Conservation (phyloP, 2,797 vertebrate genomes). For the Miichthys miiuy region DNA sequence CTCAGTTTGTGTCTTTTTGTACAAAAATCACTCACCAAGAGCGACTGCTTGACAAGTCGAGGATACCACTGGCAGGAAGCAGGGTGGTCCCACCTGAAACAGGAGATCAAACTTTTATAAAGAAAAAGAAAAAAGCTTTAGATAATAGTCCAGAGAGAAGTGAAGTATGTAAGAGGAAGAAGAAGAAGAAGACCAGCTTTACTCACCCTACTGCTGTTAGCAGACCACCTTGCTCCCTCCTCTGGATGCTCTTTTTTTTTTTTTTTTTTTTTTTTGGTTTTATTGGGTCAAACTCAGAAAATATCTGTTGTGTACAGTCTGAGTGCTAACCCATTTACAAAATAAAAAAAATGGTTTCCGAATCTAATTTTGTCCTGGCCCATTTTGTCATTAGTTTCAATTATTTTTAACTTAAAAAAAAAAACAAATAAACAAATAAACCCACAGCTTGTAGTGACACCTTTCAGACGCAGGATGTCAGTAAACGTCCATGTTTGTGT, state of each 20-base stretch:
- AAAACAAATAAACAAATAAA: neutral
- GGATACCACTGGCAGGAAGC: slow-evolving; percentile 51
- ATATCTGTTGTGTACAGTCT: slow-evolving; percentile 95
- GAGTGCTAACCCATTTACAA: slow-evolving; percentile 90
- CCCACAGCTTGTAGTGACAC: slow-evolving; percentile 6
- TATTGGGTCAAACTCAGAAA: slow-evolving; percentile 89
- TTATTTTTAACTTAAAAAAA: neutral
- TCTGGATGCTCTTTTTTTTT: slow-evolving; percentile 88
- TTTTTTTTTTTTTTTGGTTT: slow-evolving; percentile 85
- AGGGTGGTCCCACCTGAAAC: slow-evolving; percentile 59
- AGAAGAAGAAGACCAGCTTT: slow-evolving; percentile 6
- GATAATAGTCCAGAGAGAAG: slow-evolving; percentile 24
- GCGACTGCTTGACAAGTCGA: slow-evolving; percentile 49
- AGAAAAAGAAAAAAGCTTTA: slow-evolving; percentile 12
- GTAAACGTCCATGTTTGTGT: neutral
- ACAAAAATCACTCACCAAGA: slow-evolving; percentile 65
- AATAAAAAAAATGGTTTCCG: slow-evolving; percentile 80
- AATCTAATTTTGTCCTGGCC: slow-evolving; percentile 68
- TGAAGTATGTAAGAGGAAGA: neutral
- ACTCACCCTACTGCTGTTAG: slow-evolving; percentile 37
- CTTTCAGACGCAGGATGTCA: slow-evolving; percentile 61
- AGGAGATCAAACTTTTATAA: slow-evolving; percentile 24
- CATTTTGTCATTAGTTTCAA: slow-evolving; percentile 56
- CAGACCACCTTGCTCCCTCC: slow-evolving; percentile 84
- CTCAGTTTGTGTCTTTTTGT: slow-evolving; percentile 73